phyloP scores from a whole-genome alignment of 2,113 vertebrate genomes.

The Crotophaga sulcirostris region DNA sequence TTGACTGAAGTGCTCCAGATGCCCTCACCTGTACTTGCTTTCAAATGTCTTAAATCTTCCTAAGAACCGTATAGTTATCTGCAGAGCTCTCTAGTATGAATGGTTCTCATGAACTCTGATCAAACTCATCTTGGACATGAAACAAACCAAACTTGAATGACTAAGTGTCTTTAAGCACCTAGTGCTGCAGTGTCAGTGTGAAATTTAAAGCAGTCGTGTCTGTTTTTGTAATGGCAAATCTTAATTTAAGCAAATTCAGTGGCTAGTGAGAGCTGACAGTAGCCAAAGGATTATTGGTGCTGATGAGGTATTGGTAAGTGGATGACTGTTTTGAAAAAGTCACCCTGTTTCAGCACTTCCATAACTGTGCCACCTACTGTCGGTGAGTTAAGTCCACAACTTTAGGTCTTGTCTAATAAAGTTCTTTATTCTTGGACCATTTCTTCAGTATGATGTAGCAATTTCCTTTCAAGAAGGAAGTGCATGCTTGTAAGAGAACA shows the following conservation, averaged over 20 bases:
- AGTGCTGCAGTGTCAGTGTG: rapidly evolving
- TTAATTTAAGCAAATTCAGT: not conserved
- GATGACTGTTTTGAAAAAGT: not conserved
- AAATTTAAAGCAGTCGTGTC: not conserved
- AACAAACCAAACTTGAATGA: not conserved
- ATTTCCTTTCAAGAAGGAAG: not conserved
- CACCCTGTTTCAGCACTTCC: not conserved
- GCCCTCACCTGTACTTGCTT: not conserved
- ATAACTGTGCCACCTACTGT: not conserved
- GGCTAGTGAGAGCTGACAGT: not conserved
- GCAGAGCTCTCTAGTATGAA: not conserved
- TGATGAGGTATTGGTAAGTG: not conserved
- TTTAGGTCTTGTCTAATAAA: not conserved
- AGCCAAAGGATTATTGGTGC: not conserved
- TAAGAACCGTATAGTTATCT: not conserved
- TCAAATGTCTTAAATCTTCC: not conserved
- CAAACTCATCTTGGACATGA: not conserved
- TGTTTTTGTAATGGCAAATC: not conserved
- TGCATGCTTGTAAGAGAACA: not conserved
- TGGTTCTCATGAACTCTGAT: not conserved
- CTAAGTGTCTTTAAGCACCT: not conserved
- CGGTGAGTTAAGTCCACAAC: not conserved
- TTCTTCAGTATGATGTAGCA: not conserved
- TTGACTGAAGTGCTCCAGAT: not conserved
- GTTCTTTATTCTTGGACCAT: not conserved